A percentile compares a stretch with the other conserved stretches of the same genome.
phyloP scores from a whole-genome alignment of 2,888 invertebrate species.

The Ligdia adustata region DNA sequence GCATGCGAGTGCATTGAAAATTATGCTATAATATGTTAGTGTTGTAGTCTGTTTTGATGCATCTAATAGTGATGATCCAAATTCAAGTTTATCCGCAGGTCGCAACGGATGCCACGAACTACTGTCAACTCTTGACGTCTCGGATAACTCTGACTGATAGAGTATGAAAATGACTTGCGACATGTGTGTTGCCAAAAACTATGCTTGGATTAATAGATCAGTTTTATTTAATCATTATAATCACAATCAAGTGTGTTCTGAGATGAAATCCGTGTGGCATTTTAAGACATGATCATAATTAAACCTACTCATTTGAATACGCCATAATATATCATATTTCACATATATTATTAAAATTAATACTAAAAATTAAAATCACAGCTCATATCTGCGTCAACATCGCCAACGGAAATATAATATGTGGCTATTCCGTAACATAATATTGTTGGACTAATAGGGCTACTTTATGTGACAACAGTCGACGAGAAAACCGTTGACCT shows the following conservation, averaged over 20 bases:
- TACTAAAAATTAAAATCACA: conserved; percentile 43
- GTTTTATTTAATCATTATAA: background rate
- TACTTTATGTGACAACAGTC: conserved; percentile 43
- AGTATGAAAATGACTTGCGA: conserved; percentile 66
- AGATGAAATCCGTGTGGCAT: conserved; percentile 17
- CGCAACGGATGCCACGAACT: conserved; percentile 73
- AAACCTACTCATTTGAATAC: conserved; percentile 43
- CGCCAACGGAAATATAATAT: conserved; percentile 52
- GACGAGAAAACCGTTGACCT: conserved; percentile 63
- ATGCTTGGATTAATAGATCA: background rate
- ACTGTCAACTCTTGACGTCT: conserved; percentile 79
- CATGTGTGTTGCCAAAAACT: conserved; percentile 47
- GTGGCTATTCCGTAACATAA: conserved; percentile 54
- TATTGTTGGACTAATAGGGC: conserved; percentile 52
- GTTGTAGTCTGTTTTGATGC: conserved; percentile 45
- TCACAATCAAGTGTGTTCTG: background rate
- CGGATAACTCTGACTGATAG: conserved; percentile 77
- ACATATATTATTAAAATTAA: conserved; percentile 43
- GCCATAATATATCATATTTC: conserved; percentile 51
- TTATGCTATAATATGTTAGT: conserved; percentile 39
- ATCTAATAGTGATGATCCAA: conserved; percentile 35
- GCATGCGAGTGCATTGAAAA: conserved; percentile 42
- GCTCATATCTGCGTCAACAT: conserved; percentile 40
- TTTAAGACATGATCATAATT: conserved; percentile 44
- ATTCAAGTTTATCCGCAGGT: conserved; percentile 65